These are phyloP conservation scores for Forficula auricularia DNA, from an alignment of 1,140 invertebrate species.

Conservation along the genomic window DNA sequence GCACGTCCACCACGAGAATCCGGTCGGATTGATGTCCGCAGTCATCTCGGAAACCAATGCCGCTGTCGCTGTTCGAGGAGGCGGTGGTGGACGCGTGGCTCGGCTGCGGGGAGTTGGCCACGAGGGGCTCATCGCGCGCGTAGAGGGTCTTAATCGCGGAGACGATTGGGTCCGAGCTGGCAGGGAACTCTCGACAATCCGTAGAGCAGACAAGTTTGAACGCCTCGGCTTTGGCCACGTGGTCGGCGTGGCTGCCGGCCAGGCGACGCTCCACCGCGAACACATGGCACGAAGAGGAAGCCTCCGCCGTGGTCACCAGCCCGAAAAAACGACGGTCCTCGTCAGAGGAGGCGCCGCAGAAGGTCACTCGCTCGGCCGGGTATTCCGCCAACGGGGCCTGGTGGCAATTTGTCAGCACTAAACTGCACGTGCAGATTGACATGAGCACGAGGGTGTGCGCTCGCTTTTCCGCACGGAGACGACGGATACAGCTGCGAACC, in stretches of 20 bases:
- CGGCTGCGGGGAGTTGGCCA: conserved; percentile 61
- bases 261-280: conserved; percentile 81
- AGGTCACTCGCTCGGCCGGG: conserved; percentile 67
- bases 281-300: conserved; percentile 81
- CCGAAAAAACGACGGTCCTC: conserved; percentile 85
- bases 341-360: conserved; percentile 74
- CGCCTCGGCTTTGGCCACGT: conserved; percentile 51
- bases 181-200: conserved; percentile 77
- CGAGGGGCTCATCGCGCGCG: conserved; percentile 19
- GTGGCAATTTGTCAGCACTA: conserved; percentile 47
- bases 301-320: conserved; percentile 62
- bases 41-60: conserved; percentile 81
- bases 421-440: conserved; percentile 58
- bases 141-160: conserved; percentile 34
- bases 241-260: conserved; percentile 54
- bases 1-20: conserved; percentile 64
- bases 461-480: conserved; percentile 74
- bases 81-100: conserved; percentile 61
- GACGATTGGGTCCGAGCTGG: conserved; percentile 71
- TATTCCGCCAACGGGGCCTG: conserved; percentile 50
- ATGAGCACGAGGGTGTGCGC: conserved; percentile 72
- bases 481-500: conserved; percentile 63
- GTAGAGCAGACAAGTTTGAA: conserved; percentile 63
- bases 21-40: conserved; percentile 60
- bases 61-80: conserved; percentile 86